Evolutionary conservation across 2,113 vertebrate genomes (phyloP).

Genomic region (Anguilla rostrata): DNA sequence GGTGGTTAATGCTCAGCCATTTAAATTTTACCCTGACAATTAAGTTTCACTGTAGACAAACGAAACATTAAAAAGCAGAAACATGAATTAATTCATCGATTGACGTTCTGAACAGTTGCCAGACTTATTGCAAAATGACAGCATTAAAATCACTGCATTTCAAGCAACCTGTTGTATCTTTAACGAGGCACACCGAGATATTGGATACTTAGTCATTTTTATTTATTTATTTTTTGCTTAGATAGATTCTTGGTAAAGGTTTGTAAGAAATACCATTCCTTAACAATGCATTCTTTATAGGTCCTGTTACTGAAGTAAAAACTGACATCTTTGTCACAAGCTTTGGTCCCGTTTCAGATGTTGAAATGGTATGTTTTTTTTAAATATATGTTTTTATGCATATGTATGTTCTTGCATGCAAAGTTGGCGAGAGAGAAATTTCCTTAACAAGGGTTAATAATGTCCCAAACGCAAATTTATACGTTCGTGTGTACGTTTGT

Average conservation of each 20-base stretch:
- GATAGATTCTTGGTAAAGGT: not conserved
- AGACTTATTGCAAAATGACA: not conserved
- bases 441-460: not conserved
- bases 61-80: not conserved
- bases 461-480: not conserved
- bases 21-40: not conserved
- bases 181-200: not conserved
- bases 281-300: slow-evolving; percentile 51
- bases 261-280: not conserved
- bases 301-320: slow-evolving; percentile 79
- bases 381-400: too few relatives aligned
- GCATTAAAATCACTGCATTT: not conserved
- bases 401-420: not conserved
- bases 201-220: not conserved
- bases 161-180: not conserved
- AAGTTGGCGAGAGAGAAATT: not conserved
- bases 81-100: not conserved
- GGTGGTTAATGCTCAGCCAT: not conserved
- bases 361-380: slow-evolving; percentile 71
- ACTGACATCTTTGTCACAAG: slow-evolving; percentile 83
- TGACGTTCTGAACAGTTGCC: not conserved
- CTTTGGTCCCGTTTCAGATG: slow-evolving; percentile 80
- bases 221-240: not conserved
- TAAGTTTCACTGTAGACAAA: not conserved
- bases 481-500: slow-evolving; percentile 3